Evolutionary conservation across 2,797 vertebrate species (phyloP), one percentile per base, ranked within the genome.

Genomic region (Rhinoraja longicauda): DNA sequence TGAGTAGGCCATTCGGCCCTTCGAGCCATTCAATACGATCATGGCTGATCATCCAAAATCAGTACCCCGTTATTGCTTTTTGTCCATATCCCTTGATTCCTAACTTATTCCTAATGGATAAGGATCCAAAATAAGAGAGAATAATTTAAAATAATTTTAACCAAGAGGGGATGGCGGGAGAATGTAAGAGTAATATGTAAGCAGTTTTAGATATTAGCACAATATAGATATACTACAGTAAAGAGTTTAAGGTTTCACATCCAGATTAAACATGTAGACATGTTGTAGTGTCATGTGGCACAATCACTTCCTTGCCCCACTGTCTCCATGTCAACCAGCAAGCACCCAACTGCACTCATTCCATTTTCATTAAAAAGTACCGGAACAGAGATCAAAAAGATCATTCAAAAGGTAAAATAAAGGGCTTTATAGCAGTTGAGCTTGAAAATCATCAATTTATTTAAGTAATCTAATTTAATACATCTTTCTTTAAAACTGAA

Each of bases 171-270:
- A 67, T 93, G 39, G 45, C n/a, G 93, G 70, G 4, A 32, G 62
- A 73, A 92, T 21, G 62, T 0, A 79, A 75, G 72, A 88, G 72
- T 93, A 92, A 93, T 93, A 73, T 81, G 88, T 86, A 93, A 90
- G 75, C 67, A 93, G 53, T 82, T 93, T 75, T 86, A 93, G 93
- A 92, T 93, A 81, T 90, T 73, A 29, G 72, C 26, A 72, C 79
- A 93, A 92, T 64, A n/a, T 64, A 93, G 91, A 93, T 24, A 26
- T 62, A 29, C 93, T 78, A 92, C 72, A 84, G 72, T 64, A 93
- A 93, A 88, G 6, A 67, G n/a, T 13, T 7, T 67, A 8, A 39
- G 19, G n/a, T 9, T 17, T n/a, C 5, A 29, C 53, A 62, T 86
- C 57, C 13, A 88, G 57, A 32, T 86, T 86, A 32, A 62, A 64